Conservation (phyloP, 2,797 vertebrate species). For the Danionella dracula region DNA sequence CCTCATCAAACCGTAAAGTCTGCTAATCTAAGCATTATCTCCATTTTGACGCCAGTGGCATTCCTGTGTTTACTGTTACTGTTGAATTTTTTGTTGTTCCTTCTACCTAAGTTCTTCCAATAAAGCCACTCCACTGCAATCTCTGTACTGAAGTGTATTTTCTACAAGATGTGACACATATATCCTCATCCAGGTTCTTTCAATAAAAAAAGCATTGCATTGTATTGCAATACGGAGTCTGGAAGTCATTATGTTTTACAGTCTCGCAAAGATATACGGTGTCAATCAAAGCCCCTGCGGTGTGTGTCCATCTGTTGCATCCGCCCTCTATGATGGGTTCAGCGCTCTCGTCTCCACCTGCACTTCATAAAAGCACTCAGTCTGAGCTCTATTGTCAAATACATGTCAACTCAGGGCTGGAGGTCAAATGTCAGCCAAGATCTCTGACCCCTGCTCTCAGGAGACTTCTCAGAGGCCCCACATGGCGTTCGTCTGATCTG, state of each 20-base stretch:
- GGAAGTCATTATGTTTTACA: neutral
- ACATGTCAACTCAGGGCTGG: slow-evolving; percentile 39
- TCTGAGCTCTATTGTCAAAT: slow-evolving; percentile 43
- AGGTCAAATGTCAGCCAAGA: slow-evolving; percentile 39
- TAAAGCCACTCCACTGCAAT: too few species aligned
- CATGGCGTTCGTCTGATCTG: slow-evolving; percentile 21
- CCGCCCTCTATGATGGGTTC: slow-evolving; percentile 3
- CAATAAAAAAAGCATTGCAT: too few species aligned
- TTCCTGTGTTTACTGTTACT: too few species aligned
- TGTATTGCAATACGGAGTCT: neutral
- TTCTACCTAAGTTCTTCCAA: too few species aligned
- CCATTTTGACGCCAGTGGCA: too few species aligned
- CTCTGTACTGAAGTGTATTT: too few species aligned
- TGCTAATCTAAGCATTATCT: too few species aligned
- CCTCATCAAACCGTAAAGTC: too few species aligned
- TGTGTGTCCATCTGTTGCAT: slow-evolving; percentile 40
- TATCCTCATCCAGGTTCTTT: too few species aligned
- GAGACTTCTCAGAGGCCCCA: slow-evolving; percentile 25
- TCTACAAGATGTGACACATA: too few species aligned
- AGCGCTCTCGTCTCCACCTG: slow-evolving; percentile 41
- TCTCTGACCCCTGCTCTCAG: slow-evolving; percentile 23
- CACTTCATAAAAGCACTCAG: slow-evolving; percentile 47
- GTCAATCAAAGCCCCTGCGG: neutral
- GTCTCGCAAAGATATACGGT: neutral
- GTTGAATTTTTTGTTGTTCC: too few species aligned